These are phyloP conservation scores for Drosophila neotestacea DNA, from an alignment of 2,888 invertebrate species.

Conservation along the genomic window DNA sequence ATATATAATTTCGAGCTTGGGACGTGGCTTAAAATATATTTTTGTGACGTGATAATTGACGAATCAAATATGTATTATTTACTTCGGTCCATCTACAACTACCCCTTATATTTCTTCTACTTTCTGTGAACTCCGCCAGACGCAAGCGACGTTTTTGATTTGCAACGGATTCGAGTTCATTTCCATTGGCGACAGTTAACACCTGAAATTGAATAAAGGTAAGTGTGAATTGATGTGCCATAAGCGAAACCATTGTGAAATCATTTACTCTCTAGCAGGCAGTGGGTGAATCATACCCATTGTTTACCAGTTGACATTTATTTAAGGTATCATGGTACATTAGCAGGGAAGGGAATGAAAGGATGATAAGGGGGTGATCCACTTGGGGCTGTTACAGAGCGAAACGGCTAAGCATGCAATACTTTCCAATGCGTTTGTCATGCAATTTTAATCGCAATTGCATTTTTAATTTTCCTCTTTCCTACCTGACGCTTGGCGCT, in stretches of 20 bases:
- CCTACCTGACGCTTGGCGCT: constrained; percentile 61
- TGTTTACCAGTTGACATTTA: constrained; percentile 9
- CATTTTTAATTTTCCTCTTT: constrained; percentile 79
- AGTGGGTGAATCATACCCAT: constrained; percentile 38
- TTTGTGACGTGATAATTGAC: constrained; percentile 56
- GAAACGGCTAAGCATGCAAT: constrained; percentile 57
- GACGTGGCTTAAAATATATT: constrained; percentile 16
- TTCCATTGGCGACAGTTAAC: constrained; percentile 43
- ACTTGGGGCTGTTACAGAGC: constrained; percentile 6
- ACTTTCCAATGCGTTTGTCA: constrained; percentile 72
- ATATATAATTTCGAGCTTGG: constrained; percentile 29
- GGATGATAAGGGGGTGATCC: background rate
- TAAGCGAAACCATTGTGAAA: constrained; percentile 37
- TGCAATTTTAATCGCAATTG: constrained; percentile 79
- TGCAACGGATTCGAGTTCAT: constrained; percentile 48
- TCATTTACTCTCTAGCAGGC: constrained; percentile 7
- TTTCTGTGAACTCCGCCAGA: constrained; percentile 17
- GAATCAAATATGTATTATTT: constrained; percentile 44
- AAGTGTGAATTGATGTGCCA: constrained; percentile 64
- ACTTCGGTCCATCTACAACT: background rate
- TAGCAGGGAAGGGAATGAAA: background rate
- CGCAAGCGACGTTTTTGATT: constrained; percentile 14
- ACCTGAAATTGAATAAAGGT: constrained; percentile 58
- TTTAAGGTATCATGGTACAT: constrained; percentile 29
- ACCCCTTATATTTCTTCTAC: constrained; percentile 9